Evolutionary conservation across 1,140 invertebrate genomes (phyloP).

Genomic region (Plectrocnemia conspersa): DNA sequence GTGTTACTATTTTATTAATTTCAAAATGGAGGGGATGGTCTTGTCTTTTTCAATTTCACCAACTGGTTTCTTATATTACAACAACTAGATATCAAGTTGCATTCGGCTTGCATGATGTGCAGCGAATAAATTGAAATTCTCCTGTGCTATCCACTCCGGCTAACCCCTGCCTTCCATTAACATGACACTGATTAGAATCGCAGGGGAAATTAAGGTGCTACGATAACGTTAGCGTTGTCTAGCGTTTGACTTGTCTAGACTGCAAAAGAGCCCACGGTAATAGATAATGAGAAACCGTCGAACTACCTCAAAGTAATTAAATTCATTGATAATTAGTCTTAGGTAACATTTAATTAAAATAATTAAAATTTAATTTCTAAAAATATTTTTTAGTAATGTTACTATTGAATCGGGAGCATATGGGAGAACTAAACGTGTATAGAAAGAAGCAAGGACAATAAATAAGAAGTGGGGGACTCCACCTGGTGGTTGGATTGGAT

Average conservation of each 20-base stretch:
- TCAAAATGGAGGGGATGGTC: no score
- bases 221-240: constrained; percentile 18
- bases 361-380: no score
- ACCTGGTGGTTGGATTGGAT: constrained; percentile 5
- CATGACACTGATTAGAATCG: constrained; percentile 33
- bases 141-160: neutral
- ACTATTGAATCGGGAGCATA: no score
- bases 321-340: no score
- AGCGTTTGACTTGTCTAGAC: no score
- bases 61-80: neutral
- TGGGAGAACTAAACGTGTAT: no score
- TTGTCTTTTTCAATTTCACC: neutral
- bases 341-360: no score
- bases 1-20: no score
- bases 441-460: constrained; percentile 7
- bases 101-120: constrained; percentile 4
- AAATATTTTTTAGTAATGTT: no score
- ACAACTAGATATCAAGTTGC: neutral
- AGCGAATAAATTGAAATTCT: constrained; percentile 30
- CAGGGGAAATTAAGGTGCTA: constrained; percentile 24
- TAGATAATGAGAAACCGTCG: no score
- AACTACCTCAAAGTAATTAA: no score
- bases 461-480: neutral
- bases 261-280: no score
- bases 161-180: constrained; percentile 19